Evolutionary conservation across 2,113 vertebrate species (phyloP).

Genomic region (Petroica traversi): DNA sequence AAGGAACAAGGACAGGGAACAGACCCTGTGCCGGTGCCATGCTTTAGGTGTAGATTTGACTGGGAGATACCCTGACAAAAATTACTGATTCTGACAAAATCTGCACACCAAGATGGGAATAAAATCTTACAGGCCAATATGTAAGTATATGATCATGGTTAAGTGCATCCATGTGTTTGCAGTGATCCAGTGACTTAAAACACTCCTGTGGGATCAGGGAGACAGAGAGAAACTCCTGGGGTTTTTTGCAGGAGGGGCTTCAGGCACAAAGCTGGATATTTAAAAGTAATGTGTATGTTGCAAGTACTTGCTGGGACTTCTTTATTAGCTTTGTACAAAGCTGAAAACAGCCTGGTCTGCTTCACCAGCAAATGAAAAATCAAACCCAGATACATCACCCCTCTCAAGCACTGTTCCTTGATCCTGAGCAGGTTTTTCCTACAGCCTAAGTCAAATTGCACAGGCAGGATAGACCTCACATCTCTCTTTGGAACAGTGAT

Average conservation of each 20-base stretch:
- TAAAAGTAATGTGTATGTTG: not conserved
- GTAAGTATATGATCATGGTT: accelerated
- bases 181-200: not conserved
- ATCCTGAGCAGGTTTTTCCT: not conserved
- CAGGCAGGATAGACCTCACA: accelerated
- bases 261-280: not conserved
- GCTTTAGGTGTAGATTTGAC: not conserved
- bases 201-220: not conserved
- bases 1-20: not conserved
- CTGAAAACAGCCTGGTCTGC: not conserved
- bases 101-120: not conserved
- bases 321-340: not conserved
- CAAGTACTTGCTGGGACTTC: not conserved
- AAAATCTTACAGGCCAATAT: accelerated
- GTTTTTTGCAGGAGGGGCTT: not conserved
- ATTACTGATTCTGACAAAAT: not conserved
- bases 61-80: not conserved
- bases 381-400: not conserved
- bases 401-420: not conserved
- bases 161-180: not conserved
- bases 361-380: not conserved
- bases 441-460: not conserved
- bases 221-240: not conserved
- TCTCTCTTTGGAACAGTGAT: not conserved
- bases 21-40: not conserved